Evolutionary conservation across 1,140 invertebrate genomes (phyloP).

Genomic region (Cotesia vestalis): DNA sequence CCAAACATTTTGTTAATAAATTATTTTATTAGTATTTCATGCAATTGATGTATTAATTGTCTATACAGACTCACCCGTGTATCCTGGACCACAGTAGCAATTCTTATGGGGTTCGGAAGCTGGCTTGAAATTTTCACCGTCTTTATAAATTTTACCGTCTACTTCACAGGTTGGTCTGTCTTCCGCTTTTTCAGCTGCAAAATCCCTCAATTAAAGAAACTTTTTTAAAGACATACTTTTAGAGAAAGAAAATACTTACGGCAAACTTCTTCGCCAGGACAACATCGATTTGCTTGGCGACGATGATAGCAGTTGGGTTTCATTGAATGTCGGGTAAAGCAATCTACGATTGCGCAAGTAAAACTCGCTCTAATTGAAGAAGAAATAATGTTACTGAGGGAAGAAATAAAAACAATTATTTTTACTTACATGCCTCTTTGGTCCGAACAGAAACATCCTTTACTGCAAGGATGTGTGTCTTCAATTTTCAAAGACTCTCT

Average conservation of each 20-base stretch:
- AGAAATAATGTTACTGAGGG: conserved; percentile 7
- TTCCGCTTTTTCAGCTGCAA: conserved; percentile 36
- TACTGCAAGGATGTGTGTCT: conserved; percentile 31
- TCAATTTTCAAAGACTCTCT: conserved; percentile 27
- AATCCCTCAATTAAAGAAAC: neutral
- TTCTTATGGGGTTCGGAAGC: conserved; percentile 22
- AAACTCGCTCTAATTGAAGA: conserved; percentile 43
- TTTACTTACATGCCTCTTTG: conserved; percentile 21
- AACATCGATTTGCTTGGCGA: conserved; percentile 36
- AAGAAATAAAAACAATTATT: neutral
- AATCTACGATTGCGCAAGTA: conserved; percentile 44
- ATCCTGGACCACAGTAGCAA: conserved; percentile 46
- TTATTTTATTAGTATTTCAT: neutral
- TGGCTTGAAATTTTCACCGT: conserved; percentile 44
- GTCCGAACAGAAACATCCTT: conserved; percentile 22
- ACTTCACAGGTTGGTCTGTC: conserved; percentile 43
- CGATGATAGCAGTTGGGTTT: conserved; percentile 39
- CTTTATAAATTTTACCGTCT: conserved; percentile 46
- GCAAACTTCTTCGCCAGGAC: conserved; percentile 40
- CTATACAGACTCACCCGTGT: conserved; percentile 39
- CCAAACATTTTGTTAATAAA: neutral
- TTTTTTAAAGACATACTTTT: no score
- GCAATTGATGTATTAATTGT: neutral
- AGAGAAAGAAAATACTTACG: conserved; percentile 44
- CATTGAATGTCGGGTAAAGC: neutral